Evolutionary conservation across 2,888 invertebrate species (phyloP).

Genomic region (Sphinx pinastri): DNA sequence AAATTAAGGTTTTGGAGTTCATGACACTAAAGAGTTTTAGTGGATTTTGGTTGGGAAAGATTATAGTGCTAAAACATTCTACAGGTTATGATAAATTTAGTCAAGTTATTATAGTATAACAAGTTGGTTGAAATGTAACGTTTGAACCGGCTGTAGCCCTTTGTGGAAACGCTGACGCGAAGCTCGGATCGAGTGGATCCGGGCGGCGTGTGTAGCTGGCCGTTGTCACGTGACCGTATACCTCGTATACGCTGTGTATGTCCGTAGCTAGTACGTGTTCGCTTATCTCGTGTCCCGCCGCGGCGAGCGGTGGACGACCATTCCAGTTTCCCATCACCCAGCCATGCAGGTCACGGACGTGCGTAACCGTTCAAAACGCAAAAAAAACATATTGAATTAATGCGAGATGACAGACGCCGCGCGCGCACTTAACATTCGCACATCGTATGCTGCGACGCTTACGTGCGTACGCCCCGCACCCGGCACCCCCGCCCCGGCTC

Average conservation of each 20-base stretch:
- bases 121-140: constrained; percentile 6
- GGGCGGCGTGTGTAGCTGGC: constrained; percentile 7
- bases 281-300: constrained; percentile 57
- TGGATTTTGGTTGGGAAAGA: not conserved
- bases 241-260: constrained; percentile 54
- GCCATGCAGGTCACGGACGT: constrained; percentile 71
- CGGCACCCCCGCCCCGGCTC: constrained; percentile 48
- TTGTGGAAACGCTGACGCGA: constrained; percentile 11
- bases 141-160: constrained; percentile 7
- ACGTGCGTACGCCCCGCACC: constrained; percentile 61
- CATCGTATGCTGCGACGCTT: constrained; percentile 61
- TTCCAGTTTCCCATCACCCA: constrained; percentile 58
- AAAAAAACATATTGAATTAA: constrained; percentile 25
- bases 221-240: constrained; percentile 19
- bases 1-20: constrained; percentile 31
- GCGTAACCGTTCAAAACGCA: constrained; percentile 60
- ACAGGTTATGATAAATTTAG: constrained; percentile 8
- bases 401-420: constrained; percentile 61
- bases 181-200: not conserved
- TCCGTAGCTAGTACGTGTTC: constrained; percentile 76
- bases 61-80: not conserved
- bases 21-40: not conserved
- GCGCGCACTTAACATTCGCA: constrained; percentile 59
- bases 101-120: constrained; percentile 14
- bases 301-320: constrained; percentile 67